phyloP scores from a whole-genome alignment of 2,888 invertebrate species.

The Belgica antarctica region DNA sequence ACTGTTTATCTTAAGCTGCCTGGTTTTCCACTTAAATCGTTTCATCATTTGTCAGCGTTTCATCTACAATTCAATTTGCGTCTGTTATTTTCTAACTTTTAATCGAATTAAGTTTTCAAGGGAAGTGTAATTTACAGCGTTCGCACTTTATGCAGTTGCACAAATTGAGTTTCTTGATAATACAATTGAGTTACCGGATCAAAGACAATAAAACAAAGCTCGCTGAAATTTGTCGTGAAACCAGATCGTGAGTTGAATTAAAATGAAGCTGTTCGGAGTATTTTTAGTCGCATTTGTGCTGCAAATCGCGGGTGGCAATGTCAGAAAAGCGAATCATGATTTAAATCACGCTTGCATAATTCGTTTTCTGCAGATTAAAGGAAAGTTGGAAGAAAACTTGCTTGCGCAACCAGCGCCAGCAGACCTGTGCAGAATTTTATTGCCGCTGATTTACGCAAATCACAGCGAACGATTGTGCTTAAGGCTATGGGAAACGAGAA shows the following conservation, averaged over 20 bases:
- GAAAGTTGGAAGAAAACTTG: constrained; percentile 23
- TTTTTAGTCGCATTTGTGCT: neutral
- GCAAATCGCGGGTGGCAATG: neutral
- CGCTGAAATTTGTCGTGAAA: neutral
- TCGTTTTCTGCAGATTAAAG: constrained; percentile 34
- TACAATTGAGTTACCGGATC: neutral
- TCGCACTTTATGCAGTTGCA: neutral
- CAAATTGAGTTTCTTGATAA: neutral
- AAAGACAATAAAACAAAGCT: neutral
- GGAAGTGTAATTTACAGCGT: neutral
- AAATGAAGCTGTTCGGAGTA: constrained; percentile 19
- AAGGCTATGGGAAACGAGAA: constrained; percentile 29
- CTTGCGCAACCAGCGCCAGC: neutral
- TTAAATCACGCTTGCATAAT: constrained; percentile 29
- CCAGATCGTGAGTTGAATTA: neutral
- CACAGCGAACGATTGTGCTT: constrained; percentile 25
- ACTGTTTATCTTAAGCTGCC: no score
- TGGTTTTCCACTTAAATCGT: no score
- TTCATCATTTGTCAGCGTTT: constrained; percentile 22
- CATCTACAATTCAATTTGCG: constrained; percentile 16
- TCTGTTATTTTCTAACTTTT: neutral
- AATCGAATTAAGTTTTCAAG: neutral
- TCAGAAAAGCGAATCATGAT: neutral
- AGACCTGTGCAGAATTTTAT: constrained; percentile 17
- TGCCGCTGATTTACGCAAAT: constrained; percentile 32